Conservation (phyloP, 2,888 invertebrate genomes). For the Gymnoscelis rufifasciata region DNA sequence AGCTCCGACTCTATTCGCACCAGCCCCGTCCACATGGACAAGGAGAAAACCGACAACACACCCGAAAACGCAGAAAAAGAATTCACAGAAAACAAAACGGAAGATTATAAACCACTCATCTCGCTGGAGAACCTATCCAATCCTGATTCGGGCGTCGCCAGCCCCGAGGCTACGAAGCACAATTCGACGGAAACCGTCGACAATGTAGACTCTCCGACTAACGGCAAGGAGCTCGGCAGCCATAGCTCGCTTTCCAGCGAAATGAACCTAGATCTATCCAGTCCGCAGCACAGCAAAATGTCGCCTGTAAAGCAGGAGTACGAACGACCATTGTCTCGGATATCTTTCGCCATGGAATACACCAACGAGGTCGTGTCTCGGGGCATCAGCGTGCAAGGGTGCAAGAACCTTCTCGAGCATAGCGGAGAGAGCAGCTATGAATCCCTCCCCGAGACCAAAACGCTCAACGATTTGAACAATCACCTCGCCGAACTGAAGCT, state of each 20-base stretch:
- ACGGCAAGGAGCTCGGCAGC: slow-evolving; percentile 66
- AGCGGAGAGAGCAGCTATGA: slow-evolving; percentile 63
- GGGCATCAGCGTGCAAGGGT: slow-evolving; percentile 64
- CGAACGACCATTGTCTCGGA: slow-evolving; percentile 58
- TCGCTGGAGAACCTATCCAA: slow-evolving; percentile 65
- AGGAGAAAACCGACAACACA: slow-evolving; percentile 78
- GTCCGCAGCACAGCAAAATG: slow-evolving; percentile 62
- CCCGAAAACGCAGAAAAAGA: slow-evolving; percentile 79
- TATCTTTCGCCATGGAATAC: slow-evolving; percentile 62
- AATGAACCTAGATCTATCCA: slow-evolving; percentile 76
- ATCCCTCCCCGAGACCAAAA: slow-evolving; percentile 47
- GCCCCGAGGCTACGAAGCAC: slow-evolving; percentile 78
- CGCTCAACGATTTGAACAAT: slow-evolving; percentile 47
- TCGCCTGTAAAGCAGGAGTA: slow-evolving; percentile 59
- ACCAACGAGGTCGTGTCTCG: slow-evolving; percentile 63
- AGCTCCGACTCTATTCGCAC: slow-evolving; percentile 70
- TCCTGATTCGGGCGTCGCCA: slow-evolving; percentile 77
- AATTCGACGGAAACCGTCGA: slow-evolving; percentile 75
- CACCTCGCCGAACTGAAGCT: slow-evolving; percentile 62
- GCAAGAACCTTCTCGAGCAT: slow-evolving; percentile 57
- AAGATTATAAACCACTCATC: slow-evolving; percentile 66
- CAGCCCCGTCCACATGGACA: slow-evolving; percentile 67
- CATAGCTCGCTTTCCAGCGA: slow-evolving; percentile 77
- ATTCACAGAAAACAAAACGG: slow-evolving; percentile 64
- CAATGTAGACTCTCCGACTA: slow-evolving; percentile 67